Evolutionary conservation across 2,113 vertebrate genomes (phyloP).

Genomic region (Hepsetus odoe): DNA sequence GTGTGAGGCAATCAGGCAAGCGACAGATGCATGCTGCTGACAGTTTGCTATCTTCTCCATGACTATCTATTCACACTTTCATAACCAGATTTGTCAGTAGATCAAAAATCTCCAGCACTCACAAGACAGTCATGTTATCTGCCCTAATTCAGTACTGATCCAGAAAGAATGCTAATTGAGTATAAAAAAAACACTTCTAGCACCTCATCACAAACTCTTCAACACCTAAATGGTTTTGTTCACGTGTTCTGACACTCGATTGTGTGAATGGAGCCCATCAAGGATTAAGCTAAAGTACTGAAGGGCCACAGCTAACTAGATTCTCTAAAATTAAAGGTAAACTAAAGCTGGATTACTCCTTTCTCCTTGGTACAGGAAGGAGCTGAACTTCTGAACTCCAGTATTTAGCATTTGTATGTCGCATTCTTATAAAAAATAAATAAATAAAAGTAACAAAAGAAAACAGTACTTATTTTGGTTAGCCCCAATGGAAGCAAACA

Average conservation of each 20-base stretch:
- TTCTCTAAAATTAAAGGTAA: too few species aligned
- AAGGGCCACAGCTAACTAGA: too few species aligned
- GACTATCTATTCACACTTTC: neutral
- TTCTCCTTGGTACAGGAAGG: too few species aligned
- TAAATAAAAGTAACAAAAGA: too few species aligned
- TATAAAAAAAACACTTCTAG: too few species aligned
- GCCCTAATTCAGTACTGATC: neutral
- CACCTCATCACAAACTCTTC: neutral
- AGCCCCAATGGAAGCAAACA: too few species aligned
- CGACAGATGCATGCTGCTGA: neutral
- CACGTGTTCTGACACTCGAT: neutral
- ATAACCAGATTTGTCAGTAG: neutral
- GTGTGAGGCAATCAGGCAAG: neutral
- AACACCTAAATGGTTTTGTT: neutral
- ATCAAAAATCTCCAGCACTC: neutral
- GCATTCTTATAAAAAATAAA: too few species aligned
- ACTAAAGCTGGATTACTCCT: too few species aligned
- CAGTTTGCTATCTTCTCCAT: neutral
- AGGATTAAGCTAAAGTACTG: neutral
- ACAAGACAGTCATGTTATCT: neutral
- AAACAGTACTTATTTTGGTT: too few species aligned
- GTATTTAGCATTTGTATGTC: too few species aligned
- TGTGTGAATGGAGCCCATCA: neutral
- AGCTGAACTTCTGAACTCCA: too few species aligned
- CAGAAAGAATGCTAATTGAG: neutral